Conservation (phyloP, 2,113 vertebrate genomes). For the Rhodinocichla rosea region DNA sequence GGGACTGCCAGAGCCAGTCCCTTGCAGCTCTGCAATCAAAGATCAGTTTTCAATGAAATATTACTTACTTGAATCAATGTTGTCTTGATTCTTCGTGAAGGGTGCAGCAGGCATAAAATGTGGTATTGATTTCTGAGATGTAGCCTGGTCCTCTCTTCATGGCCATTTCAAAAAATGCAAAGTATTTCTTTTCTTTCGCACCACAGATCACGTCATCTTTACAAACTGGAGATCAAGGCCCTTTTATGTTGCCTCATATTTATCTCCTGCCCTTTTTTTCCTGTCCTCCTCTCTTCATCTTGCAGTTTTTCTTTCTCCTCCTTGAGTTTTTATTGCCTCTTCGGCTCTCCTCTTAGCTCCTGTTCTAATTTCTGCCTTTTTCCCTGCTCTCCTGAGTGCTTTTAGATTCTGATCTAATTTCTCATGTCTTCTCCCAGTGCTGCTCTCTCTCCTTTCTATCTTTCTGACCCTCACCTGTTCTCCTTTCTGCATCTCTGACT, state of each 20-base stretch:
- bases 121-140: slow-evolving; percentile 73
- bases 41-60: slow-evolving; percentile 71
- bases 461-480: slow-evolving; percentile 72
- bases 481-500: slow-evolving; percentile 63
- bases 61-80: slow-evolving; percentile 81
- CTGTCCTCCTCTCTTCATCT: slow-evolving; percentile 45
- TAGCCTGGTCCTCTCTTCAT: slow-evolving; percentile 52
- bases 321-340: slow-evolving; percentile 71
- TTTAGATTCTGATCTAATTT: slow-evolving; percentile 79
- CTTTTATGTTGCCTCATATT: slow-evolving; percentile 47
- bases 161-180: slow-evolving; percentile 68
- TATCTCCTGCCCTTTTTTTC: slow-evolving; percentile 47
- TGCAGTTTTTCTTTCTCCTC: slow-evolving; percentile 64
- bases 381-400: slow-evolving; percentile 76
- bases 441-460: slow-evolving; percentile 71
- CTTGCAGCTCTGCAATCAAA: slow-evolving; percentile 57
- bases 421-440: slow-evolving; percentile 76
- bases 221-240: slow-evolving; percentile 49
- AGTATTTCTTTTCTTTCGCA: slow-evolving; percentile 61
- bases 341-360: slow-evolving; percentile 74
- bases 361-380: slow-evolving; percentile 80
- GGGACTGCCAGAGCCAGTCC: neutral
- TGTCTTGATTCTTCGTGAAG: slow-evolving; percentile 73
- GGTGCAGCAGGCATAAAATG: slow-evolving; percentile 80
- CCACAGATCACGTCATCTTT: slow-evolving; percentile 34